A percentile compares a stretch with the other conserved stretches of the same genome.
These are phyloP conservation scores for Trichechus manatus DNA, from an alignment of 2,113 vertebrate species.

Conservation along the genomic window DNA sequence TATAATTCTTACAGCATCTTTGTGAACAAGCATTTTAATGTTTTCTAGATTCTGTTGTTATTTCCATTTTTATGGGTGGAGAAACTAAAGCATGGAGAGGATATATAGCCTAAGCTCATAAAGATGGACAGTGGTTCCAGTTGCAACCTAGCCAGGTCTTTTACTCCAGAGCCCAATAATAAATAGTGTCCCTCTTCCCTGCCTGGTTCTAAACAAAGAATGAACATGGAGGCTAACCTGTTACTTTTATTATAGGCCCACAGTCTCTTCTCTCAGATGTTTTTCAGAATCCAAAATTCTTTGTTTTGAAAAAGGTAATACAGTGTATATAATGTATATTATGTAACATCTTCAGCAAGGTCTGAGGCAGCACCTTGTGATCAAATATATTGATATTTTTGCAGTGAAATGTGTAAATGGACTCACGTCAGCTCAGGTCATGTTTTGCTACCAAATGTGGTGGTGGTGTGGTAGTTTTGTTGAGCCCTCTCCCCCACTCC, in stretches of 20 bases:
- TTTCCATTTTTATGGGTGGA: slow-evolving; percentile 34
- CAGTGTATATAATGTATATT: background rate
- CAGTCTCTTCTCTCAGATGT: background rate
- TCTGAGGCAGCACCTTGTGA: background rate
- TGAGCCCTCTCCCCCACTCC: background rate
- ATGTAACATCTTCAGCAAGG: background rate
- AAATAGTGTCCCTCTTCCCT: background rate
- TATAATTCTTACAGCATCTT: background rate
- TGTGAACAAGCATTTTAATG: background rate
- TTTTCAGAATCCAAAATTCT: slow-evolving; percentile 45
- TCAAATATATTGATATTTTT: slow-evolving; percentile 50
- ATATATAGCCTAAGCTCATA: background rate
- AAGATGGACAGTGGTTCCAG: background rate
- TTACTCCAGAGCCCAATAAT: background rate
- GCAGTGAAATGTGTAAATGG: background rate
- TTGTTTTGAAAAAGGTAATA: slow-evolving; percentile 20
- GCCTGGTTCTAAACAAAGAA: background rate
- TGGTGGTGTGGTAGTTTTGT: background rate
- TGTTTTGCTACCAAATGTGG: background rate
- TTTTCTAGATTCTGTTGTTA: background rate
- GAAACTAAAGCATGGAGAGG: background rate
- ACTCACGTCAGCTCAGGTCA: background rate
- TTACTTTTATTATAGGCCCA: background rate
- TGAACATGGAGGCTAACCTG: background rate
- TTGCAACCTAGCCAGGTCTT: background rate